Conservation (phyloP, 2,113 vertebrate genomes). For the Noctilio leporinus region DNA sequence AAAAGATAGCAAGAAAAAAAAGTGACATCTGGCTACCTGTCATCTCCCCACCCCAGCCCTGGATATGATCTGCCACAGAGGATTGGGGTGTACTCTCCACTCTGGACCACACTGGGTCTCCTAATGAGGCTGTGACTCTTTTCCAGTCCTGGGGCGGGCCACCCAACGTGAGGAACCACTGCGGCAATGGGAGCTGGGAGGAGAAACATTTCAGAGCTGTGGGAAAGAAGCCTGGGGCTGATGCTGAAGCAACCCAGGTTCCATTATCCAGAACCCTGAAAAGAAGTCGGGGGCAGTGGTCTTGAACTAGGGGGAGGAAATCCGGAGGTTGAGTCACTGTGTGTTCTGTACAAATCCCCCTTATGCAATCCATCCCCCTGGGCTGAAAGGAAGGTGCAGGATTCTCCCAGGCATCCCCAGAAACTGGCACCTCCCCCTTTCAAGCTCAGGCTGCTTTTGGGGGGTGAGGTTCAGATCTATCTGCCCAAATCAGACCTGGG, state of each 20-base stretch:
- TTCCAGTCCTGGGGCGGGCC: not conserved
- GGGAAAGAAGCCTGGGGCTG: not conserved
- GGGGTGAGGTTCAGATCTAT: not conserved
- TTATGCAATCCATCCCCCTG: slow-evolving; percentile 50
- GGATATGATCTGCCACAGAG: not conserved
- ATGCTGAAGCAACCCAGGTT: slow-evolving; percentile 8
- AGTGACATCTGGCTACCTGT: not conserved
- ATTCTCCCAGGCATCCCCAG: slow-evolving; percentile 16
- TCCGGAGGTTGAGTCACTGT: slow-evolving; percentile 64
- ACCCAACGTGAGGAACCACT: not conserved
- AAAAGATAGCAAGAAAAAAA: not conserved
- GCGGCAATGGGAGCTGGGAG: not conserved
- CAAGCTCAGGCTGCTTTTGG: not conserved
- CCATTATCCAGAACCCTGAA: slow-evolving; percentile 1
- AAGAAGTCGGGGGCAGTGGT: slow-evolving; percentile 45
- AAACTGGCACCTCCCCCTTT: not conserved
- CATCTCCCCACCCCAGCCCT: not conserved
- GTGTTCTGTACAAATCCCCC: slow-evolving; percentile 25
- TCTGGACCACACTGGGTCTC: fast-evolving
- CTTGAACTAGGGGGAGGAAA: slow-evolving; percentile 48
- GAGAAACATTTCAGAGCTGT: not conserved
- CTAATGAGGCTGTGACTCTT: not conserved
- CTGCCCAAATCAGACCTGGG: not conserved
- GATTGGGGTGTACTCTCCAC: not conserved
- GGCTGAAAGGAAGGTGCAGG: slow-evolving; percentile 23